phyloP scores from a whole-genome alignment of 2,888 invertebrate genomes.

The Kryphioiulus occultus region DNA sequence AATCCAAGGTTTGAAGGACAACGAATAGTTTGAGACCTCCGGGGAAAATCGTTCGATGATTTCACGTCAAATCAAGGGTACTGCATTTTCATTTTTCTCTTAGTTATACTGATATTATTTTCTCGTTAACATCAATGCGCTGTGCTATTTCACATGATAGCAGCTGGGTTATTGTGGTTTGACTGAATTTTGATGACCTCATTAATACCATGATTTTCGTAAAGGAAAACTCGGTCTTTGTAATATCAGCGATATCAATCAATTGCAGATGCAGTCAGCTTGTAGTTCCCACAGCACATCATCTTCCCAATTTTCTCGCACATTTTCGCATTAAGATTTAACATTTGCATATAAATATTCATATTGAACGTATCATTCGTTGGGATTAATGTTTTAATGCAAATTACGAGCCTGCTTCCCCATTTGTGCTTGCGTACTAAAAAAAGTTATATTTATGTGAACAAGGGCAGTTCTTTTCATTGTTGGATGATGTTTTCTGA shows the following conservation, averaged over 20 bases:
- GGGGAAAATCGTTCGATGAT: too few species aligned
- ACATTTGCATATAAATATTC: not conserved
- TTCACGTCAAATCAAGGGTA: too few species aligned
- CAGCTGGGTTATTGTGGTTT: not conserved
- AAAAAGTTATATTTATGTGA: not conserved
- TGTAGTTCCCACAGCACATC: not conserved
- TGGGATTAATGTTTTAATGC: not conserved
- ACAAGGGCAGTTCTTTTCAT: not conserved
- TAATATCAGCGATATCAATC: not conserved
- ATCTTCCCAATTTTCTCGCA: not conserved
- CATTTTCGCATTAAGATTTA: not conserved
- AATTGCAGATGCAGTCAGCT: not conserved
- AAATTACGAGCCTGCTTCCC: not conserved
- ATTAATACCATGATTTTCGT: slow-evolving; percentile 17
- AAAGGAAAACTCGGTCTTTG: not conserved
- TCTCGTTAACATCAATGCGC: not conserved
- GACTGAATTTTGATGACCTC: not conserved
- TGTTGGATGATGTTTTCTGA: not conserved
- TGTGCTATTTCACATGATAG: not conserved
- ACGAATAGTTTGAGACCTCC: too few species aligned
- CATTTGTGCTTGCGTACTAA: not conserved
- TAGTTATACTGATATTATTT: too few species aligned
- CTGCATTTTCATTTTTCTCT: too few species aligned
- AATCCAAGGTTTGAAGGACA: too few species aligned
- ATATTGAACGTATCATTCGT: not conserved